Percentiles rank a stretch among this genome's conserved stretches.
Evolutionary conservation across 2,888 invertebrate species (phyloP).

Genomic region (Pristionchus arcanus): DNA sequence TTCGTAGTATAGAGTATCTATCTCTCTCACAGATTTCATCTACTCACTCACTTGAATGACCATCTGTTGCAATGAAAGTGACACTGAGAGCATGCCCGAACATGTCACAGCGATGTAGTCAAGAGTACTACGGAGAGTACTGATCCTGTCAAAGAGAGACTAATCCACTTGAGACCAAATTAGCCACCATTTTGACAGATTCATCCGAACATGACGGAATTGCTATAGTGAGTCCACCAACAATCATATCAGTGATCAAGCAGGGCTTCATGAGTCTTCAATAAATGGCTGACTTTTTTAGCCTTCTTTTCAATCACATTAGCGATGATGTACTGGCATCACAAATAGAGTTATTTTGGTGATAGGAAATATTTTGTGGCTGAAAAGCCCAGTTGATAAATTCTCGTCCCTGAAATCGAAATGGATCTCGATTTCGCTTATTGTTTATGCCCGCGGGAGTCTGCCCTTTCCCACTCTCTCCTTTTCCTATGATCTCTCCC

Average conservation of each 20-base stretch:
- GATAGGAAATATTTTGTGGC: no score
- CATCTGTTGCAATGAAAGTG: constrained; percentile 39
- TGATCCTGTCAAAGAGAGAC: constrained; percentile 1
- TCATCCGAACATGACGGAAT: background rate
- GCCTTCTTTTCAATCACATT: no score
- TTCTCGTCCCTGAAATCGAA: background rate
- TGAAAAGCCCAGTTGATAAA: no score
- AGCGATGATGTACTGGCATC: no score
- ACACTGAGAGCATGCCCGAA: constrained; percentile 9
- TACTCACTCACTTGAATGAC: constrained; percentile 4
- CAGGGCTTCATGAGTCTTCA: no score
- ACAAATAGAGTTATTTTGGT: no score
- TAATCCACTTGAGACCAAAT: background rate
- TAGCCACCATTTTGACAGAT: background rate
- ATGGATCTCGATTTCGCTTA: background rate
- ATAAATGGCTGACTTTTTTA: no score
- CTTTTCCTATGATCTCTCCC: background rate
- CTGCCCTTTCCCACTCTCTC: no score
- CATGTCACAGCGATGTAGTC: background rate
- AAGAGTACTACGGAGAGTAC: background rate
- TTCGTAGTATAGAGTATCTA: constrained; percentile 18
- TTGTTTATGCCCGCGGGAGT: constrained; percentile 19
- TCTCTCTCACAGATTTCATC: constrained; percentile 36
- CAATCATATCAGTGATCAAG: no score
- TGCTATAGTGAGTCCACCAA: no score